Conservation (phyloP, 2,113 vertebrate species). For the Salvelinus alpinus region DNA sequence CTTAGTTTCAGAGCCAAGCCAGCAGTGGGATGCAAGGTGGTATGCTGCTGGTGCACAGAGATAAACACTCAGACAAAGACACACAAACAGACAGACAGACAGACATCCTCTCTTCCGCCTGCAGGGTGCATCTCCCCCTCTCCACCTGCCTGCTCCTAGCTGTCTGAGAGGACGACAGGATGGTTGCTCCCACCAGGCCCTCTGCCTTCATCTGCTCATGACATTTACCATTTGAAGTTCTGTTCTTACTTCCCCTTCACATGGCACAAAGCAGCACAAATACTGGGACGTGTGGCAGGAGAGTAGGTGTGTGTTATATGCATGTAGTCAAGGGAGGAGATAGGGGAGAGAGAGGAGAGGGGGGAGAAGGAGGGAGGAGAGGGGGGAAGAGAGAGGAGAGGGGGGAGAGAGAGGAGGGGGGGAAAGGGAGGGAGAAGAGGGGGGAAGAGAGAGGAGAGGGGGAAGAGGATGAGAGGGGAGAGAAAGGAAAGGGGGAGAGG, state of each 20-base stretch:
- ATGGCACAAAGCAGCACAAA: slow-evolving; percentile 43
- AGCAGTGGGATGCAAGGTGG: too few species aligned
- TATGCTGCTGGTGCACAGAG: not conserved
- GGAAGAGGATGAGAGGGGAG: too few species aligned
- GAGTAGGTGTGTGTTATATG: slow-evolving; percentile 23
- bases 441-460: too few species aligned
- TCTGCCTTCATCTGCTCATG: slow-evolving; percentile 49
- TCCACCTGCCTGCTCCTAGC: not conserved
- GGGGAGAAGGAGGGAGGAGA: not conserved
- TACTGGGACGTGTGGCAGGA: slow-evolving; percentile 18
- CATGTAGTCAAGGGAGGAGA: slow-evolving; percentile 21
- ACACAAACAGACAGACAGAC: slow-evolving; percentile 34
- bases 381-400: too few species aligned
- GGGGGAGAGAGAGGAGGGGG: too few species aligned
- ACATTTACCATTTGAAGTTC: slow-evolving; percentile 66
- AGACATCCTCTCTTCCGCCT: not conserved
- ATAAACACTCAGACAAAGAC: slow-evolving; percentile 8
- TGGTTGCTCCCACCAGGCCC: slow-evolving; percentile 65
- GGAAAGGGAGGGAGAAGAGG: too few species aligned
- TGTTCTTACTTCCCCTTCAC: slow-evolving; percentile 33
- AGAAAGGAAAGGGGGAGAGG: not conserved
- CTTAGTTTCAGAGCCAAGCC: too few species aligned
- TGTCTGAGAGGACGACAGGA: slow-evolving; percentile 62
- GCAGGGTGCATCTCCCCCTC: not conserved
- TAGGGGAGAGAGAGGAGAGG: slow-evolving; percentile 6